Evolutionary conservation across 2,888 invertebrate genomes (phyloP), one percentile per base, ranked within the genome.

Genomic region (Cheilosia grossa): DNA sequence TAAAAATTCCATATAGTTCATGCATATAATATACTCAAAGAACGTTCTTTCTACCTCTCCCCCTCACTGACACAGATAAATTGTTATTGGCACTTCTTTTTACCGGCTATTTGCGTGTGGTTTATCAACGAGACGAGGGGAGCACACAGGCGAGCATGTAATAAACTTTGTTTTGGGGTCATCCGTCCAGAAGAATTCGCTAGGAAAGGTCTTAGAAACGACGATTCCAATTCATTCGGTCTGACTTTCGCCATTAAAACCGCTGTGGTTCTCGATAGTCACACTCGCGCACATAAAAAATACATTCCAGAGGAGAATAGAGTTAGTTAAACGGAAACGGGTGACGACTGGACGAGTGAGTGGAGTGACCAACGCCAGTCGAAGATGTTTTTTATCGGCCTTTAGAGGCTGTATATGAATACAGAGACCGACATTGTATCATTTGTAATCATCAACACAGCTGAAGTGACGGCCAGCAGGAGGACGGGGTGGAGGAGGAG

Each of bases 351-450:
- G 19, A 21, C 37, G n/a, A 66, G 13, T 56, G 67, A 17, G 2
- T 56, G 59, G 49, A 40, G 49, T 70, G 37, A 49, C 58, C 58
- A 33, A 51, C 59, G 51, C 24, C 24, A 53, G 59, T 49, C 69
- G 58, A 42, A 75, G 66, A 75, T 61, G 30, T 69, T 69, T 67
- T 67, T 77, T 61, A 77, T 69, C 61, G 67, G 59, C 47, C 58
- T 67, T 44, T 44, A 67, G 75, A 42, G 54, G 56, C 56, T 59
- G 24, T 40, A 24, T 53, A 47, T 24, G 30, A n/a, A 47, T 17
- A 61, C n/a, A 51, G 58, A 58, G 17, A 49, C 37, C 49, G 37
- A 49, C 63, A 64, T 64, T 64, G 63, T 64, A 64, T 64, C 33
- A 49, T 64, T 64, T 64, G 63, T 64, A 49, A 33, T 63, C 47